Percentiles rank a stretch among this genome's conserved stretches.
Conservation (phyloP, 2,888 invertebrate genomes). For the Phortica okadai region DNA sequence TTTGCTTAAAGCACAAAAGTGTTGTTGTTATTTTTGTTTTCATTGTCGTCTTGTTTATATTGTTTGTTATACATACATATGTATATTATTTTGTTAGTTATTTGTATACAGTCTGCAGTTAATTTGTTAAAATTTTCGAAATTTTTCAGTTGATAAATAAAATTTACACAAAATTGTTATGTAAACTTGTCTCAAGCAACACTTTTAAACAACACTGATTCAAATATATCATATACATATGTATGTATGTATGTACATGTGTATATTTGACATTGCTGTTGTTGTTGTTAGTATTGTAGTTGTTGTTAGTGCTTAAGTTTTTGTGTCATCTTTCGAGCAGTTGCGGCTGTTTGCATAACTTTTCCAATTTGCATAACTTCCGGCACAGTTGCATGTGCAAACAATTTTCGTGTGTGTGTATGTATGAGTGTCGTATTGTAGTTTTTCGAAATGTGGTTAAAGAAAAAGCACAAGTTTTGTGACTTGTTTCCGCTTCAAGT, state of each 20-base stretch:
- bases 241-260: too few relatives aligned
- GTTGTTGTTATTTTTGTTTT: background rate
- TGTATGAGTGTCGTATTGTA: background rate
- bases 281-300: background rate
- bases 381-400: conserved; percentile 45
- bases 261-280: background rate
- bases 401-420: background rate
- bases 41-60: background rate
- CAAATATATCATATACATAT: background rate
- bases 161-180: conserved; percentile 48
- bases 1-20: background rate
- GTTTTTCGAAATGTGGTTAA: background rate
- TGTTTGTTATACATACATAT: background rate
- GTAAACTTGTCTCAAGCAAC: conserved; percentile 6
- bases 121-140: conserved; percentile 61
- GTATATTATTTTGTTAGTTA: conserved; percentile 49
- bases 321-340: background rate
- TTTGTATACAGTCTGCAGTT: conserved; percentile 56
- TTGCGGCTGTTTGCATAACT: conserved; percentile 50
- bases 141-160: conserved; percentile 58
- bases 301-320: conserved; percentile 10
- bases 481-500: background rate
- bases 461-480: background rate
- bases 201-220: conserved; percentile 3
- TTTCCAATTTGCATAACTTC: conserved; percentile 64